Conservation (phyloP, 2,113 vertebrate species). For the Ivindomyrus marchei region DNA sequence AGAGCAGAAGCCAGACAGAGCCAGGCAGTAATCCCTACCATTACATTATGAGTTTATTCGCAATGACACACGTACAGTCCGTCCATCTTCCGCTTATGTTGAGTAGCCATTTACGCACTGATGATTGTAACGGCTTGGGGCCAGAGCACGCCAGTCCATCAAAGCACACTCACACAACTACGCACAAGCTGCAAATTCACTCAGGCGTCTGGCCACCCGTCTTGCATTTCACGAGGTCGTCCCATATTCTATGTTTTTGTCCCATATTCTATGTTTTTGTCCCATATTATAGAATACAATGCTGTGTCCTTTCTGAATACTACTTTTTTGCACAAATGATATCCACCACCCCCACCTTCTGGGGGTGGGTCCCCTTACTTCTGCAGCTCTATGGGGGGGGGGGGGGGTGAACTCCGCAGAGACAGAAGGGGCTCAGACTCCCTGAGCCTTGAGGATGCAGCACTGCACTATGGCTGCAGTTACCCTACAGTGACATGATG, state of each 20-base stretch:
- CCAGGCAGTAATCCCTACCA: not conserved
- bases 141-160: not conserved
- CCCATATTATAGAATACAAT: not conserved
- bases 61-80: not conserved
- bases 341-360: not conserved
- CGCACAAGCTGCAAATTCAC: not conserved
- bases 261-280: not conserved
- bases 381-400: not conserved
- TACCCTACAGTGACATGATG: not conserved
- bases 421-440: not conserved
- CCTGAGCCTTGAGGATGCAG: not conserved
- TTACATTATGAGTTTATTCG: not conserved
- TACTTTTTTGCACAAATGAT: not conserved
- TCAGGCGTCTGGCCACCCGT: not conserved
- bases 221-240: not conserved
- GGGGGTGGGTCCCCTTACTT: not conserved
- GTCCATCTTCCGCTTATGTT: not conserved
- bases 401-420: not conserved
- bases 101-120: not conserved
- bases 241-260: not conserved
- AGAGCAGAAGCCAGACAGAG: not conserved
- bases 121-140: not conserved
- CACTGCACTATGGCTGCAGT: not conserved
- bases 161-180: not conserved
- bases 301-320: not conserved